Conservation (phyloP, 2,797 vertebrate genomes). For the Rhinoraja longicauda region DNA sequence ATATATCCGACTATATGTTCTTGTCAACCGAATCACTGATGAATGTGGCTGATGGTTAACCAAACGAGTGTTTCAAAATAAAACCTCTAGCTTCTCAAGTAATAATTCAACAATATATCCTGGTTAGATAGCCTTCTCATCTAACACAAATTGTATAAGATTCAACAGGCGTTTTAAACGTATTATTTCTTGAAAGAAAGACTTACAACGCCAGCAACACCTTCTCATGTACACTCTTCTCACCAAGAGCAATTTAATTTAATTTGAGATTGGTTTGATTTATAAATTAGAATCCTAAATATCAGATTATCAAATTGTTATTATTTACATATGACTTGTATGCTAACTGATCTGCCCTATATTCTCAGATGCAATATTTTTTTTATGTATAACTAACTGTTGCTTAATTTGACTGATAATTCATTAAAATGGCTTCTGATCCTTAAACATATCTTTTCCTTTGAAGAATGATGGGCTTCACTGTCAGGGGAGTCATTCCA, state of each 20-base stretch:
- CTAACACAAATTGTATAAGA: too few relatives aligned
- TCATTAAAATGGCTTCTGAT: not conserved
- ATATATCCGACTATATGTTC: not conserved
- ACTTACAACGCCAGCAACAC: not conserved
- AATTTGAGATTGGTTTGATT: not conserved
- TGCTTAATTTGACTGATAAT: not conserved
- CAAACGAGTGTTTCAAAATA: not conserved
- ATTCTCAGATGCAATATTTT: not conserved
- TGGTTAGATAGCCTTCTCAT: not conserved
- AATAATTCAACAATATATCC: not conserved
- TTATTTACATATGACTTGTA: not conserved
- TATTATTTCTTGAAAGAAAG: not conserved
- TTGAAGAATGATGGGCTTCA: slow-evolving; percentile 91
- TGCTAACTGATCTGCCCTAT: not conserved
- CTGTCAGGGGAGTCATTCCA: slow-evolving; percentile 87
- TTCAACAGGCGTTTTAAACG: not conserved
- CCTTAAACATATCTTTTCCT: not conserved
- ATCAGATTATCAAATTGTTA: not conserved
- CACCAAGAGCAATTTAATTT: not conserved
- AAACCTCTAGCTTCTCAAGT: not conserved
- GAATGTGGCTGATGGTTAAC: not conserved
- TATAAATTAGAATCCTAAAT: not conserved
- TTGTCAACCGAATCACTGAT: not conserved
- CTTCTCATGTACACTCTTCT: not conserved
- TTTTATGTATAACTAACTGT: not conserved